Percentiles rank a stretch among this genome's conserved stretches.
These are phyloP conservation scores for Sturnira hondurensis DNA, from an alignment of 2,113 vertebrate species.

Conservation along the genomic window DNA sequence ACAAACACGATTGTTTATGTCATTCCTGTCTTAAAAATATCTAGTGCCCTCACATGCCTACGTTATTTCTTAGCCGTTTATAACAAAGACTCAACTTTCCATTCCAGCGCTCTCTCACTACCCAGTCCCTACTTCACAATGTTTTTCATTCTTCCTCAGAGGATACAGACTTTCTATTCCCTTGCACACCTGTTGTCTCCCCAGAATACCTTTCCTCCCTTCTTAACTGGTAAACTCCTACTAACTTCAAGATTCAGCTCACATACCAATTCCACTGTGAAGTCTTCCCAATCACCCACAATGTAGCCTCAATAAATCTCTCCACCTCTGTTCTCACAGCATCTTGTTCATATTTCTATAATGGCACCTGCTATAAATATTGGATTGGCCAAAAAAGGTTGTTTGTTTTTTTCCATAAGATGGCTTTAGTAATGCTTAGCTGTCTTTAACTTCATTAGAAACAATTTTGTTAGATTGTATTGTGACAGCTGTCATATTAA, in stretches of 20 bases:
- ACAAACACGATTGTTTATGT: background rate
- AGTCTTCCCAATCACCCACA: background rate
- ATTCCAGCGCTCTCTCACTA: background rate
- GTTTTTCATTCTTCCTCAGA: background rate
- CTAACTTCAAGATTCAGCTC: background rate
- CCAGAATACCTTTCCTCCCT: background rate
- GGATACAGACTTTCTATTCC: background rate
- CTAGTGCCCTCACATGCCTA: background rate
- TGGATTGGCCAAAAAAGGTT: too few species aligned
- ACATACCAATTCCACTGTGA: background rate
- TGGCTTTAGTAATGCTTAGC: too few species aligned
- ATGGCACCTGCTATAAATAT: background rate
- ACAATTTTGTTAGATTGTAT: too few species aligned
- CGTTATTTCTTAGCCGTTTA: background rate
- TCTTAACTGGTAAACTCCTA: background rate
- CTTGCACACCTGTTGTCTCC: background rate
- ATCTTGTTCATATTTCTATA: background rate
- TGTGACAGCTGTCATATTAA: too few species aligned
- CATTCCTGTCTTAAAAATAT: slow-evolving; percentile 19
- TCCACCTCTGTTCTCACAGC: background rate
- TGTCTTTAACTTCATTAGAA: too few species aligned
- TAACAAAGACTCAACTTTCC: background rate
- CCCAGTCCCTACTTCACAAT: background rate
- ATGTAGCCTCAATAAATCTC: background rate
- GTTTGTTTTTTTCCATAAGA: too few species aligned